A percentile compares a stretch with the other conserved stretches of the same genome.
Conservation (phyloP, 2,888 invertebrate genomes). For the Volucella inanis region DNA sequence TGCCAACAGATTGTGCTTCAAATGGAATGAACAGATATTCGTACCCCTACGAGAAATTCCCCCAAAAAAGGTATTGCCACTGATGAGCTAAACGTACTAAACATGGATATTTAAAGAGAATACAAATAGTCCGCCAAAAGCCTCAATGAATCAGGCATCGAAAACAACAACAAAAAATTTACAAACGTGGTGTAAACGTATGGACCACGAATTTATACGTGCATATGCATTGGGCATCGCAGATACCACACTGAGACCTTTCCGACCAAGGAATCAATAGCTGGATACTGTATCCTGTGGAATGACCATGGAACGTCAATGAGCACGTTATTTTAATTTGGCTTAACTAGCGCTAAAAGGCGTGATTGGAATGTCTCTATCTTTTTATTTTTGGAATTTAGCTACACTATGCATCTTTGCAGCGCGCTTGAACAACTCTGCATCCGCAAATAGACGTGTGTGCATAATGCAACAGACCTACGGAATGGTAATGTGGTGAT, state of each 20-base stretch:
- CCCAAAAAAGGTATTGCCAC: constrained; percentile 56
- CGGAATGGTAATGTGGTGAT: constrained; percentile 65
- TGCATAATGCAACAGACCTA: constrained; percentile 49
- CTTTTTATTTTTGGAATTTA: constrained; percentile 22
- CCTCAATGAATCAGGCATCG: constrained; percentile 23
- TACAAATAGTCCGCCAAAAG: constrained; percentile 44
- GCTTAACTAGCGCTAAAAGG: constrained; percentile 71
- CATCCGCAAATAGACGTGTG: constrained; percentile 62
- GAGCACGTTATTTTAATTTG: constrained; percentile 68
- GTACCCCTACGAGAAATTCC: constrained; percentile 51
- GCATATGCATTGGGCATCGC: constrained; percentile 7
- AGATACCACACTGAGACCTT: constrained; percentile 48
- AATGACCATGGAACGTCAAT: constrained; percentile 62
- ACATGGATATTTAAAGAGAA: constrained; percentile 38
- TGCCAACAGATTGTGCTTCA: constrained; percentile 46
- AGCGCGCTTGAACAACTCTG: constrained; percentile 17
- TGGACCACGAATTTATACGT: background rate
- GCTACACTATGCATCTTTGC: constrained; percentile 21
- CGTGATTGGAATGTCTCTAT: constrained; percentile 67
- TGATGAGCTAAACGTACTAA: constrained; percentile 59
- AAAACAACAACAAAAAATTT: constrained; percentile 1
- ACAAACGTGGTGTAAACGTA: background rate
- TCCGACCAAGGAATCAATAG: constrained; percentile 10
- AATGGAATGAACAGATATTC: constrained; percentile 30
- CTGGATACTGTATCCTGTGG: constrained; percentile 16